A percentile compares a stretch with the other conserved stretches of the same genome.
phyloP scores from a whole-genome alignment of 1,140 invertebrate genomes.

The Drosophila kanapiae region DNA sequence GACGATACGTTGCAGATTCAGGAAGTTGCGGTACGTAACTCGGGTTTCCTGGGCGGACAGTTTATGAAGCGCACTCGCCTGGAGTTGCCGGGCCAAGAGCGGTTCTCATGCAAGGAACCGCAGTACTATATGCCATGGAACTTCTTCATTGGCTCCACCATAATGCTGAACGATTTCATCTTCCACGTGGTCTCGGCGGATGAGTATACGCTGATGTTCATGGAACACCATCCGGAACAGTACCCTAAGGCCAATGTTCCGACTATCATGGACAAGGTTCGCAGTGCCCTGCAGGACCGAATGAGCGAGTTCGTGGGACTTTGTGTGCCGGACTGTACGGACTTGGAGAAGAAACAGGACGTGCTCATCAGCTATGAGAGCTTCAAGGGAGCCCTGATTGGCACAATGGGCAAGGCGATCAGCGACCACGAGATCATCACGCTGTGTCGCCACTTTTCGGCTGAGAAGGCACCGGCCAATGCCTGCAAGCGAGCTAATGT shows the following conservation, averaged over 20 bases:
- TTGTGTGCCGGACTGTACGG: slow-evolving; percentile 55
- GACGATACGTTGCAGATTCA: slow-evolving; percentile 94
- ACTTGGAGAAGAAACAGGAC: slow-evolving; percentile 49
- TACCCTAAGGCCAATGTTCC: slow-evolving; percentile 90
- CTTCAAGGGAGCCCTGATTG: slow-evolving; percentile 87
- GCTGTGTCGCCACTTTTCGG: slow-evolving; percentile 88
- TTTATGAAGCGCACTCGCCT: slow-evolving; percentile 90
- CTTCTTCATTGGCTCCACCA: slow-evolving; percentile 92
- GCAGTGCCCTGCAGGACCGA: slow-evolving; percentile 86
- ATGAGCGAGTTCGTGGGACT: slow-evolving; percentile 53
- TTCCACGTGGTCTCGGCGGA: slow-evolving; percentile 93
- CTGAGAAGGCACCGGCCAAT: slow-evolving; percentile 85
- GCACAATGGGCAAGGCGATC: slow-evolving; percentile 88
- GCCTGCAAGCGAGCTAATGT: slow-evolving; percentile 76
- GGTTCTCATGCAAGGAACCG: slow-evolving; percentile 89
- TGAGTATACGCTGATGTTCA: slow-evolving; percentile 93
- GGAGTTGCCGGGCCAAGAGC: slow-evolving; percentile 90
- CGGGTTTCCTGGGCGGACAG: slow-evolving; percentile 89
- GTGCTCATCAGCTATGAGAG: slow-evolving; percentile 85
- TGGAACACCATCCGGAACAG: slow-evolving; percentile 93
- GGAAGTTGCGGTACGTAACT: slow-evolving; percentile 91
- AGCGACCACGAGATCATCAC: slow-evolving; percentile 92
- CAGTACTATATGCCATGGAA: slow-evolving; percentile 91
- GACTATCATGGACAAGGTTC: slow-evolving; percentile 90
- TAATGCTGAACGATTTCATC: slow-evolving; percentile 91